Evolutionary conservation across 2,113 vertebrate genomes (phyloP).

Genomic region (Aldabrachelys gigantea): DNA sequence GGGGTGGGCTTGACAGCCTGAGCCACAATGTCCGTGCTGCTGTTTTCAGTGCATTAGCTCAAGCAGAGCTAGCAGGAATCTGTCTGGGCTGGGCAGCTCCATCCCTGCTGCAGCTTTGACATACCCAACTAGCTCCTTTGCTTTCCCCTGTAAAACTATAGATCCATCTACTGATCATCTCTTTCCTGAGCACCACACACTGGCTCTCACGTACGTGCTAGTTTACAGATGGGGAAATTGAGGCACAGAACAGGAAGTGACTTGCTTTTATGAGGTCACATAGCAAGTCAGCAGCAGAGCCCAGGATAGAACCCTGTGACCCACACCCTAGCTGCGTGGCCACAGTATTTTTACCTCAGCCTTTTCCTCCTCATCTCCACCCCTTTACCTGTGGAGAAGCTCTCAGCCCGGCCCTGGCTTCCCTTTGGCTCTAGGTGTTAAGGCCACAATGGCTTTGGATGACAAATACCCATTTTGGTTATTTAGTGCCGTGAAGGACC

Average conservation of each 20-base stretch:
- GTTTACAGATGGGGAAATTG: background rate
- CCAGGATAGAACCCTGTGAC: background rate
- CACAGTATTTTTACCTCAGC: conserved; percentile 27
- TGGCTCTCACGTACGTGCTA: background rate
- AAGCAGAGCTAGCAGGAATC: background rate
- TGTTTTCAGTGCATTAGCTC: background rate
- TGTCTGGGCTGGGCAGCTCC: background rate
- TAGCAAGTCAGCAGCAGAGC: background rate
- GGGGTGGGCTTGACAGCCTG: background rate
- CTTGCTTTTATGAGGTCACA: background rate
- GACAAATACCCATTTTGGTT: background rate
- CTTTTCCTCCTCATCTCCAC: background rate
- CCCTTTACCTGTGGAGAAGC: background rate
- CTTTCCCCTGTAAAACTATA: background rate
- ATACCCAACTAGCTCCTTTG: background rate
- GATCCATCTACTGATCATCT: background rate
- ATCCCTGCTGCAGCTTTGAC: background rate
- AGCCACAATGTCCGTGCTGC: background rate
- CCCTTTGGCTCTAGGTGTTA: background rate
- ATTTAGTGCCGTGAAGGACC: background rate
- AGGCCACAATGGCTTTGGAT: background rate
- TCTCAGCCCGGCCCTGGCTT: background rate
- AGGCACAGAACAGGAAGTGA: background rate
- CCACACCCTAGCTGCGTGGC: background rate
- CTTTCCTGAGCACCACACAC: background rate